phyloP scores from a whole-genome alignment of 2,113 vertebrate species.

The Solea solea region DNA sequence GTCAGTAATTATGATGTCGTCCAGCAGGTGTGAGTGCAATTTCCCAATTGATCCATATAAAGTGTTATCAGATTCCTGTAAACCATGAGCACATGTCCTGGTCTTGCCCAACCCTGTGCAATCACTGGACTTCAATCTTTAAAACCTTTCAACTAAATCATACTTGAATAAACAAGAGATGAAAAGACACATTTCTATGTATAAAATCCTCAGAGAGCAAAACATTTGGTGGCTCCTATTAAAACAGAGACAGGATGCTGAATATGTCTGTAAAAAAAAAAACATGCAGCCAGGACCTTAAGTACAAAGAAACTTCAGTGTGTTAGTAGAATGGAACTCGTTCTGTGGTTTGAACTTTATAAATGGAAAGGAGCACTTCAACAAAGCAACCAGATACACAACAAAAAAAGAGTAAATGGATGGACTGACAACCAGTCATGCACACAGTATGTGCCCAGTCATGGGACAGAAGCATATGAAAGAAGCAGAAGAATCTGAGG shows the following conservation, averaged over 20 bases:
- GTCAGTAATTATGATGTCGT: no score
- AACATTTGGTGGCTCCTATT: slow-evolving; percentile 29
- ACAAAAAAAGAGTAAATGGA: slow-evolving; percentile 9
- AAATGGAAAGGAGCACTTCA: slow-evolving; percentile 24
- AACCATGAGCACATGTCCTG: no score
- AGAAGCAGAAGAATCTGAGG: slow-evolving; percentile 49
- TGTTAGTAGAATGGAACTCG: slow-evolving; percentile 29
- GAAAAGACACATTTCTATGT: slow-evolving; percentile 40
- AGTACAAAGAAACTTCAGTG: background rate
- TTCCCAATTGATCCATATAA: no score
- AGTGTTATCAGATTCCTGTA: no score
- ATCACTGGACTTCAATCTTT: no score
- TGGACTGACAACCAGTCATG: slow-evolving; percentile 30
- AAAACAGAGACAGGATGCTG: slow-evolving; percentile 48
- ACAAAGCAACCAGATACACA: slow-evolving; percentile 39
- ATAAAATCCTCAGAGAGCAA: slow-evolving; percentile 23
- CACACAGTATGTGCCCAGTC: slow-evolving; percentile 28
- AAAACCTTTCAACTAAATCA: background rate
- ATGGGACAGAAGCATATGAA: slow-evolving; percentile 25
- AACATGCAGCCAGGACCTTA: slow-evolving; percentile 28
- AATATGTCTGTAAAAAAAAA: slow-evolving; percentile 1
- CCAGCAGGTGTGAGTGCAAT: no score
- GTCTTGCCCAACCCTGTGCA: no score
- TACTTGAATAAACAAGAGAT: slow-evolving; percentile 41
- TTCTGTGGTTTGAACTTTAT: slow-evolving; percentile 13